A percentile compares a stretch with the other conserved stretches of the same genome.
phyloP scores from a whole-genome alignment of 2,797 vertebrate species.

The Simalia tracyae region DNA sequence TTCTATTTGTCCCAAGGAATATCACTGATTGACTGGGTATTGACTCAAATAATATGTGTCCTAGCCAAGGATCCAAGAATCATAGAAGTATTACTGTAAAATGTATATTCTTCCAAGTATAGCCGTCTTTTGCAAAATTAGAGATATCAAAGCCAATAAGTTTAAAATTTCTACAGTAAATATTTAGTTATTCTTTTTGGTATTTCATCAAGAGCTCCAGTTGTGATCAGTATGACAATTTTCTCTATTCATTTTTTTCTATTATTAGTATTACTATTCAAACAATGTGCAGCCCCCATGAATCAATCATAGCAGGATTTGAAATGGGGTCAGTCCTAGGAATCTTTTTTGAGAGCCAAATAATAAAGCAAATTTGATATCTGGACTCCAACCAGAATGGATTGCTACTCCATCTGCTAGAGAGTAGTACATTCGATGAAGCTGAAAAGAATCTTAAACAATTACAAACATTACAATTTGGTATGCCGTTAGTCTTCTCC shows the following conservation, averaged over 20 bases:
- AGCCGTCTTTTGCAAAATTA: neutral
- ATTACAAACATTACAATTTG: neutral
- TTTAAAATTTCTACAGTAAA: neutral
- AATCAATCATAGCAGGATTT: slow-evolving; percentile 50
- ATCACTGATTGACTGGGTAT: neutral
- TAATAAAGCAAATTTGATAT: slow-evolving; percentile 26
- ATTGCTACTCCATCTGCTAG: slow-evolving; percentile 44
- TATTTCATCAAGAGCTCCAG: neutral
- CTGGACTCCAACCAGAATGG: slow-evolving; percentile 40
- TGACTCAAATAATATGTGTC: neutral
- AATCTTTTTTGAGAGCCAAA: slow-evolving; percentile 14
- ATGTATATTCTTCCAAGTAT: neutral
- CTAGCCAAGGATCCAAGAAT: neutral
- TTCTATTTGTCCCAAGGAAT: neutral
- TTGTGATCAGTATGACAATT: neutral
- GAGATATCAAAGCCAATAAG: neutral
- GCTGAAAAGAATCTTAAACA: neutral
- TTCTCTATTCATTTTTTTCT: neutral
- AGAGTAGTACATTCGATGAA: slow-evolving; percentile 37
- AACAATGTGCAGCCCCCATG: slow-evolving; percentile 10
- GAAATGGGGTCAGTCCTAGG: slow-evolving; percentile 36
- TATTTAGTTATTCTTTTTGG: neutral
- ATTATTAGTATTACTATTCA: slow-evolving; percentile 29
- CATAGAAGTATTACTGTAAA: neutral
- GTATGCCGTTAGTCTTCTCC: neutral